Base-by-base conservation (phyloP, 2,888 invertebrate genomes). In the Coleophora flavipennella region DNA sequence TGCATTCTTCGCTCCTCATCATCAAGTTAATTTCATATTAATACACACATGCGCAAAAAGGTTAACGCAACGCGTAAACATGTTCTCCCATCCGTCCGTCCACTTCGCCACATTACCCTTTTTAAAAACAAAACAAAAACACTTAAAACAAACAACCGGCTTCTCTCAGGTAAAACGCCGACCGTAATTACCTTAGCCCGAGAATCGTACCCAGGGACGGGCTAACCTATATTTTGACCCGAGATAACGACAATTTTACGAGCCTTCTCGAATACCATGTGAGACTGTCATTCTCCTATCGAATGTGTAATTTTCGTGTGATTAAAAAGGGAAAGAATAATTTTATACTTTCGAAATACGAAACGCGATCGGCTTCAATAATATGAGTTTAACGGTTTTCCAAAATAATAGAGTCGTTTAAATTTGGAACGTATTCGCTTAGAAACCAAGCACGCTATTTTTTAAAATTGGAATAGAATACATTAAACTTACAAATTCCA, bases 171-270 rank as follows among this genome's bases (percentile, higher is more conserved):
- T 76, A 77, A n/a, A 61, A 53, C 57, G 53, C 47, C 51, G 53
- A 51, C 62, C 57, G 62, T 69, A 77, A 78, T 77, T 77, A 75
- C 20, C 20, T 20, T 39, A 39, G 49, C 49, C 54, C 53, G 49
- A 59, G 62, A 60, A 51, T 55, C 51, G 48, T 47, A 44, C 39
- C 48, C 49, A 54, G 59, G 53, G 51, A 59, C 59, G 53, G 49
- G 53, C 55, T 62, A 76, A 70, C 78, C 76, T 74, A 73, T 79
- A 77, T 67, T 79, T 75, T 73, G 65, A 65, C 55, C 60, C 61
- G 57, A 52, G 59, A 55, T 63, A 67, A 67, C 55, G 56, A 67
- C 63, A 60, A 50, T 66, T 69, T 67, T 67, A 66, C 46, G 53
- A 51, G 46, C 49, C 39, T 48, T 50, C 11, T 50, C 52, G 41